These are phyloP conservation scores for Wiebesia pumilae DNA, from an alignment of 1,140 invertebrate genomes.

Conservation along the genomic window DNA sequence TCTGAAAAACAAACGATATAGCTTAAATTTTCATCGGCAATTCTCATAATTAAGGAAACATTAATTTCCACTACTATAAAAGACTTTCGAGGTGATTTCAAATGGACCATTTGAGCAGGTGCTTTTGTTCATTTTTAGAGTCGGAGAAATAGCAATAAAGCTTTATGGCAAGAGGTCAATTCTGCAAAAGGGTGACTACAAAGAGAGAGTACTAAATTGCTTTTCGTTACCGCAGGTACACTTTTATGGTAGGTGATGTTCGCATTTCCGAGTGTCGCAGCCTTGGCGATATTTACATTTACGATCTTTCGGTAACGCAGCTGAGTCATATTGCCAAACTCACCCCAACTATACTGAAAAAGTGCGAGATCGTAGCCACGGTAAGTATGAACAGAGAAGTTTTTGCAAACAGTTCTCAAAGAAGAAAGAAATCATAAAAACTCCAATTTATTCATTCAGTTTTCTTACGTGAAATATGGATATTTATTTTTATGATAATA, in stretches of 20 bases:
- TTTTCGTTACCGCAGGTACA: conserved; percentile 56
- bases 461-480: neutral
- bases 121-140: neutral
- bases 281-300: conserved; percentile 66
- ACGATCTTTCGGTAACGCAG: conserved; percentile 64
- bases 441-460: neutral
- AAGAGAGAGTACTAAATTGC: conserved; percentile 8
- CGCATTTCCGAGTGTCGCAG: conserved; percentile 62
- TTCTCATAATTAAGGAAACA: conserved; percentile 17
- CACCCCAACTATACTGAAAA: conserved; percentile 66
- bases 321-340: conserved; percentile 65
- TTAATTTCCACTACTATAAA: conserved; percentile 5
- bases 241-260: conserved; percentile 64
- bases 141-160: conserved; percentile 18
- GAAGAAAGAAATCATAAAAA: neutral
- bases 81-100: neutral
- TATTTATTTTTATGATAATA: no score
- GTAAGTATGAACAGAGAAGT: conserved; percentile 52
- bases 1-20: neutral
- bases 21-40: neutral
- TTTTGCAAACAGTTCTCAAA: neutral
- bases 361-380: conserved; percentile 63
- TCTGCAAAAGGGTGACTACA: neutral
- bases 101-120: neutral
- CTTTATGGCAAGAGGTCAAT: conserved; percentile 27